Base-by-base conservation (phyloP, 1,140 invertebrate genomes). In the Eriosoma lanigerum region DNA sequence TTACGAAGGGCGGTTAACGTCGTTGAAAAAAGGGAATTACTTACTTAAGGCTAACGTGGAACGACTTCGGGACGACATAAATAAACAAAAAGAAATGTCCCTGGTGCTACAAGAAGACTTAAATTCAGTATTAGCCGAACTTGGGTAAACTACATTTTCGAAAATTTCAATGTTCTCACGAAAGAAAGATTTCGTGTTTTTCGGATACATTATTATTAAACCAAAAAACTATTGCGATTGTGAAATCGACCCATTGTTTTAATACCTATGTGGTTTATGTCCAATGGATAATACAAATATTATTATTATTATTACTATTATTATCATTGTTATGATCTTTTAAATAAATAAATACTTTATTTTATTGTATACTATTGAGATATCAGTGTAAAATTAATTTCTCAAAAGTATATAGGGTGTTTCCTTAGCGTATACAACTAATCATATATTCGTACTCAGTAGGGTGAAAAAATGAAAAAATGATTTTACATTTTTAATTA, bases 21-120 rank as follows among this genome's bases (percentile, higher is more conserved):
- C 93, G 1, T 86, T 94, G 82, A 94, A 93, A 86, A 95, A 95
- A 84, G 93, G 93, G 81, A 95, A 95, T 84, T 93, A 93, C 83
- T 88, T 95, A 82, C 86, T 95, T 12, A 93, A 94, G 86, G 92
- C 93, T 4, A 94, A 94, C 84, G 92, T 94, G 3, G 94, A 95
- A 85, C 88, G 93, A 84, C 86, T 94, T 48, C 93, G 94, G 86
- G 94, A 96, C 84, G 92, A 94, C 85, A 88, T 95, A 64, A 89
- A 90, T 66, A 93, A 93, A 84, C 93, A 94, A 83, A 90, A 92
- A 84, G 92, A 94, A 83, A 89, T 92, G 85, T 93, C 93, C 38
- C 85, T 90, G 17, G 87, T 88, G 32, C 85, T 96, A 32, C 91
- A 95, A 86, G 90, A 93, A 84, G 94, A 95, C 86, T 86, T 96